Percentiles rank a stretch among this genome's conserved stretches.
Conservation (phyloP, 2,113 vertebrate genomes). For the Archocentrus centrarchus region DNA sequence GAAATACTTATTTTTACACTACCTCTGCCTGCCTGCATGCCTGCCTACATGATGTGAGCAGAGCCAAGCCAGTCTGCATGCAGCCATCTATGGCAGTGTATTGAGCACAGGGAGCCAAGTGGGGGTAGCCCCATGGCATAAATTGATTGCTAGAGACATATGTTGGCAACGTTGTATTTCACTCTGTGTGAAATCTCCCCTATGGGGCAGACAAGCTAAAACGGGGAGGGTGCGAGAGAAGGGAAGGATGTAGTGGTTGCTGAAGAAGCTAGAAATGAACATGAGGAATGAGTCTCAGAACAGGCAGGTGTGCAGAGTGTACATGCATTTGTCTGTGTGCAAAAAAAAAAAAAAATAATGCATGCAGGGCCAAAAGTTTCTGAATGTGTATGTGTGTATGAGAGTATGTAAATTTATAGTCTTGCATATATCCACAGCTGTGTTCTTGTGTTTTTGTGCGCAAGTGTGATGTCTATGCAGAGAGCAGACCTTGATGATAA, state of each 20-base stretch:
- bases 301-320: conserved; percentile 24
- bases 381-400: not conserved
- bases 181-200: conserved; percentile 66
- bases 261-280: conserved; percentile 36
- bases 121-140: conserved; percentile 56
- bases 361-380: not conserved
- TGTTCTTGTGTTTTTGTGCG: conserved; percentile 26
- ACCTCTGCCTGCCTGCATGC: conserved; percentile 33
- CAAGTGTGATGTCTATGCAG: conserved; percentile 27
- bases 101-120: conserved; percentile 52
- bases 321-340: not conserved
- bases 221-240: conserved; percentile 9
- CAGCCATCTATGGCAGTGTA: conserved; percentile 38
- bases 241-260: conserved; percentile 16
- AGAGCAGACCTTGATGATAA: conserved; percentile 73
- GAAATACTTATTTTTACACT: conserved; percentile 20
- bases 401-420: conserved; percentile 36
- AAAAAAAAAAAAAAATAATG: not conserved
- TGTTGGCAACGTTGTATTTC: conserved; percentile 72
- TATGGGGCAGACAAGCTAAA: conserved; percentile 49
- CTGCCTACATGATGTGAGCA: conserved; percentile 19
- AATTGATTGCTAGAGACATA: conserved; percentile 71
- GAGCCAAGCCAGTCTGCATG: conserved; percentile 21
- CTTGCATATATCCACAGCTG: conserved; percentile 42
- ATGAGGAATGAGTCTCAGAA: conserved; percentile 42